Conservation (phyloP, 30 jellyfish, hydroid and myxozoan species). For the Cassiopea andromeda region DNA sequence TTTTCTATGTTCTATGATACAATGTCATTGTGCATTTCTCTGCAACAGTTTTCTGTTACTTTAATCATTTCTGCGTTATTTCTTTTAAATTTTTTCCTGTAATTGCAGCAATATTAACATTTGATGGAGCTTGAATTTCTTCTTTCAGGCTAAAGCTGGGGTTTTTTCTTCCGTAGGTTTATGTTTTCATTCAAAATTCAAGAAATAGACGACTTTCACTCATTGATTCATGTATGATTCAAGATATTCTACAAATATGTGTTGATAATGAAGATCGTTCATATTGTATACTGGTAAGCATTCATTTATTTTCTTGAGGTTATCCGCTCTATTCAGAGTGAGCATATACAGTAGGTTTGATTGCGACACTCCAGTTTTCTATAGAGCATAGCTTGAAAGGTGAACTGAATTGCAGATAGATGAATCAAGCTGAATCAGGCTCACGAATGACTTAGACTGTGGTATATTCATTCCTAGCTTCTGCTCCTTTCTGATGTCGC, state of each 20-base stretch:
- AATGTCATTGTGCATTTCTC: no score
- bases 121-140: not conserved
- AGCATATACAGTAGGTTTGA: no score
- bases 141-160: not conserved
- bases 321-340: not conserved
- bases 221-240: slow-evolving; percentile 70
- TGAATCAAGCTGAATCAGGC: no score
- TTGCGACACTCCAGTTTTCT: no score
- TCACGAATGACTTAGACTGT: not conserved
- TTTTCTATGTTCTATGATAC: no score
- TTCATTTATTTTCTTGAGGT: not conserved
- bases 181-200: slow-evolving; percentile 71
- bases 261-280: slow-evolving; percentile 87
- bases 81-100: not conserved
- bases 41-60: no score
- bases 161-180: slow-evolving; percentile 30
- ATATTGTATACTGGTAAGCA: slow-evolving; percentile 82
- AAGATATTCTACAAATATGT: slow-evolving; percentile 86
- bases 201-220: slow-evolving; percentile 56
- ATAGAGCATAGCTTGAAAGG: no score
- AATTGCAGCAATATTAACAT: not conserved
- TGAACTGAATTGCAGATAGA: no score
- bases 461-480: not conserved
- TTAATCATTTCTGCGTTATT: not conserved
- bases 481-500: no score